phyloP scores from a whole-genome alignment of 2,113 vertebrate species.

The Thermophis baileyi region DNA sequence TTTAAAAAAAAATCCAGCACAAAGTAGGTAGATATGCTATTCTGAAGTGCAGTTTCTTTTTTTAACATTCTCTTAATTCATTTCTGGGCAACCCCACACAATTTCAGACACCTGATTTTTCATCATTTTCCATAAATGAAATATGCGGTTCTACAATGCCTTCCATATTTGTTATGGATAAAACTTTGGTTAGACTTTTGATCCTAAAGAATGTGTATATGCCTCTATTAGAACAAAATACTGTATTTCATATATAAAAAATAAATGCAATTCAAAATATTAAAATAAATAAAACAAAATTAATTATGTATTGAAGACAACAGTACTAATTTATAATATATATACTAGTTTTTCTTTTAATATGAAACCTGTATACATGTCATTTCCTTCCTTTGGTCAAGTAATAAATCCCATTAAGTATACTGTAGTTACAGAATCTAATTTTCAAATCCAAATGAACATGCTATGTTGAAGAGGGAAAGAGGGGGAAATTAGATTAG shows the following conservation, averaged over 20 bases:
- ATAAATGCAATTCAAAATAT: not conserved
- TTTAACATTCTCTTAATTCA: not conserved
- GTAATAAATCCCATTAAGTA: not conserved
- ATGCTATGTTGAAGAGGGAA: not conserved
- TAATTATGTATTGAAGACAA: accelerated
- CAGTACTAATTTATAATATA: not conserved
- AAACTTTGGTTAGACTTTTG: not conserved
- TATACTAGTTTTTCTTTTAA: not conserved
- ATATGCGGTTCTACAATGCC: not conserved
- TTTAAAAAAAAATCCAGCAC: not conserved
- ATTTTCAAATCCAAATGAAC: not conserved
- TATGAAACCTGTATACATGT: not conserved
- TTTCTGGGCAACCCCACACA: not conserved
- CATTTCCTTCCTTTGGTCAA: not conserved
- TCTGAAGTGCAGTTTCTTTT: not conserved
- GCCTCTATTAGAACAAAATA: not conserved
- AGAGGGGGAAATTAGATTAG: no score
- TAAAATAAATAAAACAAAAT: not conserved
- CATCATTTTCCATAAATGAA: not conserved
- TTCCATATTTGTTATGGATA: not conserved
- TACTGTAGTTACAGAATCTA: not conserved
- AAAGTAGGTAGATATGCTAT: not conserved
- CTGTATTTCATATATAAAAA: not conserved
- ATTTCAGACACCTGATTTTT: not conserved
- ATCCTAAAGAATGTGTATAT: not conserved